Evolutionary conservation across 2,113 vertebrate genomes (phyloP), one percentile per base, ranked within the genome.

Genomic region (Dascyllus trimaculatus): DNA sequence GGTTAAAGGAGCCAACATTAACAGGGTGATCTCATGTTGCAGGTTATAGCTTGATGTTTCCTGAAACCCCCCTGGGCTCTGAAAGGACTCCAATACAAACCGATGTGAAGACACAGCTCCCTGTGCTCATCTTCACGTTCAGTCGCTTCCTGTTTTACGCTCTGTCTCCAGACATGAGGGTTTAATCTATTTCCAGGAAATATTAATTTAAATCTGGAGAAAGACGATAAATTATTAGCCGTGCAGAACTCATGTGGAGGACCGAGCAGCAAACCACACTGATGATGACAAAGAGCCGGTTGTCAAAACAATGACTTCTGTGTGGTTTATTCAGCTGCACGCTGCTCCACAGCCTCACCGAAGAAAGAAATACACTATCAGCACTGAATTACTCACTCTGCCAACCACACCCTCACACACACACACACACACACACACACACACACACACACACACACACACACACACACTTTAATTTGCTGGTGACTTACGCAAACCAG

Each of bases 391-490:
- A 19, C 11, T 71, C 24, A 72, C 32, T 24, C 18, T 59, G 32
- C 32, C 73, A 75, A 74, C 80, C 79, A 62, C 76, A 86, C 86
- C 62, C 66, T 70, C 40, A 57, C 46, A 24, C 52, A 49, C 15
- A 4, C 26, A 25, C 60, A 64, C 59, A 45, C 63, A 65, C 62
- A 58, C 18, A 57, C 82, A 14, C 59, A 64, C 18, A 71, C 40
- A 43, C 40, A 43, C 40, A 43, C 40, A 43, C 40, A 43, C 40
- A 43, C 40, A 14, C 40, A 43, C 40, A 43, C 40, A 43, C 40
- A 43, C 40, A 43, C 40, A 43, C 13, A 43, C 40, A 15, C 40
- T 15, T 8, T 8, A 40, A 3, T 48, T 78, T 63, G 14, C 60
- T 49, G 52, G 25, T 52, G 26, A 49, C 40, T 17, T 3, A 59